Conservation (phyloP, 2,113 vertebrate species). For the Melospiza georgiana region DNA sequence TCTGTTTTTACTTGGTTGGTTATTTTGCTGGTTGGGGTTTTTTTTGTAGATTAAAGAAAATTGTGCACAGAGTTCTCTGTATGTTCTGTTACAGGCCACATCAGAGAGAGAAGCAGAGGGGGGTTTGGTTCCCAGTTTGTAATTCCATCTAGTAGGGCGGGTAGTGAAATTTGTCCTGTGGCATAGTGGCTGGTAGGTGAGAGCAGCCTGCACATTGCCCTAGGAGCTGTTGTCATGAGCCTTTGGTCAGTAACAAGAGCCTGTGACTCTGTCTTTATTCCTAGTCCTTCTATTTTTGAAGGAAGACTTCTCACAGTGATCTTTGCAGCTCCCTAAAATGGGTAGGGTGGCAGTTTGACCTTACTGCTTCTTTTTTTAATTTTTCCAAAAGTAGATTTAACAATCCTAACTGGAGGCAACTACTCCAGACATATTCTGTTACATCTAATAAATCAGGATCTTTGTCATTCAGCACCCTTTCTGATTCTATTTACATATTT, state of each 20-base stretch:
- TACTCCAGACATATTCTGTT: background rate
- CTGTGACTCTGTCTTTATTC: background rate
- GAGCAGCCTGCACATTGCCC: background rate
- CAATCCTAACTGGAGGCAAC: background rate
- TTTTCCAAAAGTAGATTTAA: background rate
- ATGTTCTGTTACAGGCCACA: background rate
- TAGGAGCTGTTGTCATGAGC: background rate
- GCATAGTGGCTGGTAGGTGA: rapidly evolving
- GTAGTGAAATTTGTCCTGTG: background rate
- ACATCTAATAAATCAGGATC: background rate
- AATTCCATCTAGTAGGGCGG: background rate
- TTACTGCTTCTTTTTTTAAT: background rate
- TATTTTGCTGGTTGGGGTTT: background rate
- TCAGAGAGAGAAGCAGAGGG: background rate
- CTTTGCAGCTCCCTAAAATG: background rate
- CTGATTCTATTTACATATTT: background rate
- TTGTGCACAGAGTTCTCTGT: background rate
- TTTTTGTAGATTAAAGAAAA: background rate
- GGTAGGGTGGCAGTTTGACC: background rate
- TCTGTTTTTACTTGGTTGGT: background rate
- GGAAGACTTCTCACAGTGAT: background rate
- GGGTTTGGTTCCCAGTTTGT: background rate
- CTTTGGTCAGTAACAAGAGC: background rate
- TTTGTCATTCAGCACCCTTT: background rate
- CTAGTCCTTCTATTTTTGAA: background rate